These are phyloP conservation scores for Cyphomyrus plagiostoma DNA, from an alignment of 2,113 vertebrate genomes.

Conservation along the genomic window DNA sequence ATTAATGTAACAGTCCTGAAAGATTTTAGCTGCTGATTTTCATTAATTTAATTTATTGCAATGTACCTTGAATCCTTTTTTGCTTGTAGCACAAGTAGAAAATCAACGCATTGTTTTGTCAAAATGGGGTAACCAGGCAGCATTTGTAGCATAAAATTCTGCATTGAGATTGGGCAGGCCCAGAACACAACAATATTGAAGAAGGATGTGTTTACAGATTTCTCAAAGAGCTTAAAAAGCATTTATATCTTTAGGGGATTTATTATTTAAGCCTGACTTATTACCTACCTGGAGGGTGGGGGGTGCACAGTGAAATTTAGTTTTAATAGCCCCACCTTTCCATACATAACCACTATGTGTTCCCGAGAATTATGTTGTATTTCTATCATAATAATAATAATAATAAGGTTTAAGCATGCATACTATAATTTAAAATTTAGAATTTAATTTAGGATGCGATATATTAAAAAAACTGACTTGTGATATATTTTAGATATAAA, in stretches of 20 bases:
- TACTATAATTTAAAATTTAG: neutral
- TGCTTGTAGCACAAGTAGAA: neutral
- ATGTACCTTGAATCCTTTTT: neutral
- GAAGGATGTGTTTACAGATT: neutral
- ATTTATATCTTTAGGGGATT: neutral
- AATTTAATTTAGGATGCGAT: neutral
- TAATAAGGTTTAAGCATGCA: neutral
- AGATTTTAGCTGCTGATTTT: neutral
- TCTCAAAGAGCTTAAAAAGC: neutral
- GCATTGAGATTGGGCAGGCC: neutral
- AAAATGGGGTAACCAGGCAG: neutral
- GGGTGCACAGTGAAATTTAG: neutral
- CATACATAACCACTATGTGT: too few species aligned
- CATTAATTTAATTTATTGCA: constrained; percentile 10
- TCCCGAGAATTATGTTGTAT: too few species aligned
- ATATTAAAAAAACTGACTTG: neutral
- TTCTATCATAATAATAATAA: neutral
- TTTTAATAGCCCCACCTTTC: neutral
- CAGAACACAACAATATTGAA: neutral
- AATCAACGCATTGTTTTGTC: neutral
- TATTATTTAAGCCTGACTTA: neutral
- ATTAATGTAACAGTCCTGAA: neutral
- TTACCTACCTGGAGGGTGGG: neutral
- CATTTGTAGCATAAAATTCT: neutral
- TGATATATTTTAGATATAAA: neutral